These are phyloP conservation scores for Trissonchulus latispiculum DNA, from an alignment of 2,888 invertebrate genomes.

Conservation along the genomic window DNA sequence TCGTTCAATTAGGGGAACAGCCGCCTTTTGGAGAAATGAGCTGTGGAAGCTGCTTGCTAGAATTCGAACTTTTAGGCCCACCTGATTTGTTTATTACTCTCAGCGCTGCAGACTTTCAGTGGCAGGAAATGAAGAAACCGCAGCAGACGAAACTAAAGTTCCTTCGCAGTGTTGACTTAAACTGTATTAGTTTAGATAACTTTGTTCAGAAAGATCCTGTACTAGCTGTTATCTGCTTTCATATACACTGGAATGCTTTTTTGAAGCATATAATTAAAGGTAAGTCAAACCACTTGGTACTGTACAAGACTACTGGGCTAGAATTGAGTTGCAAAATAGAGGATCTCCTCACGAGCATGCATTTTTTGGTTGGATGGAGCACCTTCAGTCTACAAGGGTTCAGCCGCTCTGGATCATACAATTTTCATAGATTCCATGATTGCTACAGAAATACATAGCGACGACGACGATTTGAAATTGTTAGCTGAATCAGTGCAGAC, in stretches of 20 bases:
- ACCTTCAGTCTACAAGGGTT: background rate
- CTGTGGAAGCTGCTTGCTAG: background rate
- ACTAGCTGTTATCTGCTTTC: background rate
- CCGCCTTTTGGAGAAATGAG: too few species aligned
- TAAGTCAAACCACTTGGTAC: background rate
- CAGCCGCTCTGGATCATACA: background rate
- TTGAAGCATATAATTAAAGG: background rate
- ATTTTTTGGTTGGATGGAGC: background rate
- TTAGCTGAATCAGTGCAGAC: background rate
- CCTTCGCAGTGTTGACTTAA: background rate
- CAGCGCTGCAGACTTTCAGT: too few species aligned
- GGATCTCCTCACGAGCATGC: background rate
- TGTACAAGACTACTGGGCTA: background rate
- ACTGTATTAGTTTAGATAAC: background rate
- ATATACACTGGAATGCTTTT: background rate
- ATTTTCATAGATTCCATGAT: background rate
- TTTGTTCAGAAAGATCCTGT: background rate
- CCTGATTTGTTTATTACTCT: too few species aligned
- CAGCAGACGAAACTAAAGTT: background rate
- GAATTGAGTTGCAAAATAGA: background rate
- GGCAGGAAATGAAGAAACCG: too few species aligned
- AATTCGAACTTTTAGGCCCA: background rate
- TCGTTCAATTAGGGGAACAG: background rate
- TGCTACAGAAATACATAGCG: background rate
- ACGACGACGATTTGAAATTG: background rate